A percentile compares a stretch with the other conserved stretches of the same genome.
Evolutionary conservation across 2,797 vertebrate genomes (phyloP).

Genomic region (Zenarchopterus dispar): DNA sequence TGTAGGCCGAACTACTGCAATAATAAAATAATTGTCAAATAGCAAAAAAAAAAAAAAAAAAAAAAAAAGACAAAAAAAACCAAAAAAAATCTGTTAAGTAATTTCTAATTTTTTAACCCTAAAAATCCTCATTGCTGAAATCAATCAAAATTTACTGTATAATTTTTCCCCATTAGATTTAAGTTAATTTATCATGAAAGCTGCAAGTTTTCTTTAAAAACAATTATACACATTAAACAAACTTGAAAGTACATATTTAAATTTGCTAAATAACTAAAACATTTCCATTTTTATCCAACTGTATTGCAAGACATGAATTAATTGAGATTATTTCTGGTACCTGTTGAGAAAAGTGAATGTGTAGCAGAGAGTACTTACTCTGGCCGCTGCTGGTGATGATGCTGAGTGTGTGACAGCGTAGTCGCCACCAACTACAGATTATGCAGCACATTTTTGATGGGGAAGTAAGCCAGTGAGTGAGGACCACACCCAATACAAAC

Average conservation of each 20-base stretch:
- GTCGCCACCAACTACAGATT: slow-evolving; percentile 44
- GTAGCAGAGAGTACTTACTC: slow-evolving; percentile 56
- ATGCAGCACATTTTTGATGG: slow-evolving; percentile 53
- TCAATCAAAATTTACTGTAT: background rate
- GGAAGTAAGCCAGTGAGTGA: slow-evolving; percentile 70
- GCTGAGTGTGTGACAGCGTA: slow-evolving; percentile 41
- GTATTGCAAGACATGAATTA: background rate
- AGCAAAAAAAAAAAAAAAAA: background rate
- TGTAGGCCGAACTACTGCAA: background rate
- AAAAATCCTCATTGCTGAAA: background rate
- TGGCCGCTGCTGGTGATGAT: slow-evolving; percentile 56
- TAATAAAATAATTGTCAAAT: background rate
- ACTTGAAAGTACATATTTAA: background rate
- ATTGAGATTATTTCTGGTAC: background rate
- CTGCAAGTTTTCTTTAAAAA: background rate
- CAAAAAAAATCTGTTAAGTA: background rate
- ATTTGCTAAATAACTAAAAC: background rate
- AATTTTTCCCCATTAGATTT: background rate
- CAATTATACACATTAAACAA: background rate
- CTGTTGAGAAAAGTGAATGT: background rate
- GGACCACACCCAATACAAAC: slow-evolving; percentile 56
- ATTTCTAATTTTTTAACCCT: background rate
- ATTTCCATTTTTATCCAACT: background rate
- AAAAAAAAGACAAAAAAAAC: background rate
- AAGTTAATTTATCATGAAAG: background rate